Base-by-base conservation (phyloP, 2,888 invertebrate species). In the Pyralis farinalis region DNA sequence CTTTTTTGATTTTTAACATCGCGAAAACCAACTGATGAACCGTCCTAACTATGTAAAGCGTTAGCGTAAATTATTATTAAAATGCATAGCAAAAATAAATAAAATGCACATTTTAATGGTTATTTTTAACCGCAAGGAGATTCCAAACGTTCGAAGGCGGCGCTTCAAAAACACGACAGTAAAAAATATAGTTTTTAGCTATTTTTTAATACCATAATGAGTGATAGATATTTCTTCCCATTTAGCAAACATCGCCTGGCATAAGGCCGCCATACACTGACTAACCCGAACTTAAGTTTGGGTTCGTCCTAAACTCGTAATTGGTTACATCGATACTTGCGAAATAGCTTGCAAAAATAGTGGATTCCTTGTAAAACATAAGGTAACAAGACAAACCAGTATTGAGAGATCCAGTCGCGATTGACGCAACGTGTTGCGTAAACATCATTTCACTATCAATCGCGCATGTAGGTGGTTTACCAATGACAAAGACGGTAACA, bases 21-120 rank as follows among this genome's bases (percentile, higher is more conserved):
- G 56, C 51, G 49, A 48, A 50, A 49, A 44, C 34, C 20, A 48
- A 37, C 25, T 12, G 45, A 47, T 50, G 42, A 41, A 16, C 47
- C 47, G 53, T 51, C 43, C 40, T 16, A 16, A 16, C 45, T 63
- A 66, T 53, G 55, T 60, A 70, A n/a, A 70, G 69, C 68, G 42
- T 53, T 53, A 63, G 62, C 64, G 42, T 60, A 61, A 49, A 58
- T 53, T 51, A 58, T 43, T 37, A 47, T 63, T 49, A 71, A 74
- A 79, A 71, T 68, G 66, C 70, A 52, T 82, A 79, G 79, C 80
- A 78, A 82, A 83, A 81, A 81, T 78, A 80, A 80, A 44, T 62
- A 63, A 58, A 76, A 41, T 40, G 42, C 44, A 74, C 55, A 37
- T 51, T 53, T 47, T 44, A 37, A 51, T 47, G 51, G 55, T 41